Evolutionary conservation across 2,797 vertebrate genomes (phyloP), one percentile per base, ranked within the genome.

Genomic region (Pyrocephalus nanus): DNA sequence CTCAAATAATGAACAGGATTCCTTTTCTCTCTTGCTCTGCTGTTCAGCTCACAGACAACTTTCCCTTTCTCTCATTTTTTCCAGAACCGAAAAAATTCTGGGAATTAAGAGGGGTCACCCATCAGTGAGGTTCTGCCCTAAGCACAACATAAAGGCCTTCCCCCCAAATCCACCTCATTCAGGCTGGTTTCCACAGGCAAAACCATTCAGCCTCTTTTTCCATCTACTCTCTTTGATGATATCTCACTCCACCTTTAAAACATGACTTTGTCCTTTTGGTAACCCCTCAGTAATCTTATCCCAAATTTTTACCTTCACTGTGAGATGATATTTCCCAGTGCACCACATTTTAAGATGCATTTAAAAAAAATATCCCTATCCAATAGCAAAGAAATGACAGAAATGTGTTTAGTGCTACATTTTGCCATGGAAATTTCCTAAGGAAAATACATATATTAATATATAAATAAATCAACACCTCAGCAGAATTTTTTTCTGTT

Each of bases 401-500:
- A 72, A 72, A 67, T 71, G 74, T 54, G 42, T 86, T 90, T 38
- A 80, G 50, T 20, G 18, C 19, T 61, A 55, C 32, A 43, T 93
- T 93, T 90, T 23, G 34, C 22, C 48, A 61, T 54, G 53, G 80
- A 90, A 92, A 75, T 70, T 48, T 80, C 75, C 66, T 30, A 60
- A 29, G 32, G 79, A 83, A 95, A 90, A 57, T 50, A 60, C 12
- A 51, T 81, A 45, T 82, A 67, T 62, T 86, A 94, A 86, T 92
- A 58, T 66, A 54, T 21, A 90, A 93, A 27, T 62, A 94, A 96
- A 87, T 94, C 32, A 75, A 48, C n/a, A 45, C 25, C 51, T 72
- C 88, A 79, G 78, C 61, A 88, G 88, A 93, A 3, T 36, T 58
- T 79, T 70, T 77, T 60, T 34, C 42, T 74, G 69, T 91, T 85